Percentiles rank a stretch among this genome's conserved stretches.
Conservation (phyloP, 2,113 vertebrate genomes). For the Oreochromis niloticus region DNA sequence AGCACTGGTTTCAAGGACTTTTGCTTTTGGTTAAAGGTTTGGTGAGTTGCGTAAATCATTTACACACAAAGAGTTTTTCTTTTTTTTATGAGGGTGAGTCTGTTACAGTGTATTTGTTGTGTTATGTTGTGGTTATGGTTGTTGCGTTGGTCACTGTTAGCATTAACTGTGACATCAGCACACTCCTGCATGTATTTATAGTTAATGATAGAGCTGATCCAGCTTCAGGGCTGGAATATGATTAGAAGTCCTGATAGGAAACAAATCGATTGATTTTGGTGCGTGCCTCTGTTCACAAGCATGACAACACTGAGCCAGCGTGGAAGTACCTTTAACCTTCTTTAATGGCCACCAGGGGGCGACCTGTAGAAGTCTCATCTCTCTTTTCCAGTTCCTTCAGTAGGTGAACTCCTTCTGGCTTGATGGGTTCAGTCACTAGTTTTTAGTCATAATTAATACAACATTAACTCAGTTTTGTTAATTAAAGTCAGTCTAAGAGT, state of each 20-base stretch:
- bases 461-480: not conserved
- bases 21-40: not conserved
- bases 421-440: not conserved
- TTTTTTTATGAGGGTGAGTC: not conserved
- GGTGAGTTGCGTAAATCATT: not conserved
- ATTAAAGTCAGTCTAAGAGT: not conserved
- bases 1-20: not conserved
- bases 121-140: not conserved
- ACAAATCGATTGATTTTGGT: rapidly evolving
- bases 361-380: not conserved
- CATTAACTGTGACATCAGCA: not conserved
- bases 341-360: not conserved
- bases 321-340: rapidly evolving
- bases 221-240: not conserved
- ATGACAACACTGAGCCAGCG: not conserved
- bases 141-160: not conserved
- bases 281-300: rapidly evolving
- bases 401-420: not conserved
- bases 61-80: not conserved
- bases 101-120: rapidly evolving
- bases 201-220: not conserved
- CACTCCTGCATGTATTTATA: not conserved
- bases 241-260: too few relatives aligned
- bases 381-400: not conserved
- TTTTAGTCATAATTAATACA: not conserved